Percentiles rank a stretch among this genome's conserved stretches.
These are phyloP conservation scores for Jacana jacana DNA, from an alignment of 2,113 vertebrate species.

Conservation along the genomic window DNA sequence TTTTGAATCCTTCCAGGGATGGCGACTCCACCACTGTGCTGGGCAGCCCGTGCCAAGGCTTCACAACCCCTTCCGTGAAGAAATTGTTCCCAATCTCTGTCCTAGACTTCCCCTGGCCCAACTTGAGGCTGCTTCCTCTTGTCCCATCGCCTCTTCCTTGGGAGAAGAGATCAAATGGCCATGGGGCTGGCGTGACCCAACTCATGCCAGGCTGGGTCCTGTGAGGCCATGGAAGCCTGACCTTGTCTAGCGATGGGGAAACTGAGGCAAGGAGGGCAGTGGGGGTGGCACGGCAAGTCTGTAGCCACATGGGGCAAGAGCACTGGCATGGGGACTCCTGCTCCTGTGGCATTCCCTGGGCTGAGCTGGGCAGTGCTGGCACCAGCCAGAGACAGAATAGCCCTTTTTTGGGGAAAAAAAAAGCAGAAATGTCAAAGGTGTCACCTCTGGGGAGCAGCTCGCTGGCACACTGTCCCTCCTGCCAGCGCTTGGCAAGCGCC, in stretches of 20 bases:
- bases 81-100: too few relatives aligned
- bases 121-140: too few relatives aligned
- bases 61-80: too few relatives aligned
- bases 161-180: too few relatives aligned
- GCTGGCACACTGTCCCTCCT: neutral
- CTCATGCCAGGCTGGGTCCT: fast-evolving
- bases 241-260: neutral
- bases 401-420: neutral
- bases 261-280: neutral
- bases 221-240: fast-evolving
- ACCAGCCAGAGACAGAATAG: fast-evolving
- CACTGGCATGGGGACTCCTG: fast-evolving
- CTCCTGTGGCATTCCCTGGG: neutral
- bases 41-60: too few relatives aligned
- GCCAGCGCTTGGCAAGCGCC: neutral
- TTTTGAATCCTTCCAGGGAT: too few relatives aligned
- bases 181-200: too few relatives aligned
- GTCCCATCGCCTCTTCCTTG: too few relatives aligned
- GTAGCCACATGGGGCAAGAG: neutral
- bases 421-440: too few relatives aligned
- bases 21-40: too few relatives aligned
- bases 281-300: too few relatives aligned
- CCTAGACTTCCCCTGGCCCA: too few relatives aligned
- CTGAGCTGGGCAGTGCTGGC: neutral
- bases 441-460: neutral